Conservation (phyloP, 1,140 invertebrate genomes). For the Drosophila albomicans region DNA sequence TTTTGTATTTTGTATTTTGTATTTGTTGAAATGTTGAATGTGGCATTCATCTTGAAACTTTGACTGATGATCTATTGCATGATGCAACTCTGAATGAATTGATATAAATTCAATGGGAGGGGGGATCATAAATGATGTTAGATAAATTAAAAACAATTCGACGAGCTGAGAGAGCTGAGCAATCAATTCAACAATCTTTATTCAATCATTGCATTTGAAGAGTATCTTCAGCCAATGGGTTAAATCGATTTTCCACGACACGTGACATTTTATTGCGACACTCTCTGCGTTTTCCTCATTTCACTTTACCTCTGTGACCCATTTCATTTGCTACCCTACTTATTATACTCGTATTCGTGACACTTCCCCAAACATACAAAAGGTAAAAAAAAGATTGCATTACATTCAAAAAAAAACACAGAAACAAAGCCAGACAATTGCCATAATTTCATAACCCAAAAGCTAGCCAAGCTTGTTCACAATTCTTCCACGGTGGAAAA, state of each 20-base stretch:
- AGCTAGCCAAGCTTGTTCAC: slow-evolving; percentile 57
- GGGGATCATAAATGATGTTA: slow-evolving; percentile 15
- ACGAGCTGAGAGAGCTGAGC: slow-evolving; percentile 1
- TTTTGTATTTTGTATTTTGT: slow-evolving; percentile 15
- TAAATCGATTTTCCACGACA: slow-evolving; percentile 56
- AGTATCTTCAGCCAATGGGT: neutral
- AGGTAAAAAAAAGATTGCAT: slow-evolving; percentile 49
- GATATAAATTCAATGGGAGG: slow-evolving; percentile 8
- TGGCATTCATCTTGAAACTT: slow-evolving; percentile 18
- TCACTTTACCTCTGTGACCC: slow-evolving; percentile 33
- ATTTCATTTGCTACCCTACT: slow-evolving; percentile 42
- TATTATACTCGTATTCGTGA: slow-evolving; percentile 32
- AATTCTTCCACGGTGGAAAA: slow-evolving; percentile 63
- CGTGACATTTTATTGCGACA: slow-evolving; percentile 46
- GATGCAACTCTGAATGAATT: slow-evolving; percentile 43
- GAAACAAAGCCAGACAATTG: slow-evolving; percentile 61
- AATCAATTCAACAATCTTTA: slow-evolving; percentile 30
- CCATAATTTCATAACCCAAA: slow-evolving; percentile 73
- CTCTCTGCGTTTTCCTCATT: slow-evolving; percentile 8
- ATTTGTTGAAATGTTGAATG: slow-evolving; percentile 8
- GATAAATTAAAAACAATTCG: slow-evolving; percentile 20
- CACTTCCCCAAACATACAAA: slow-evolving; percentile 52
- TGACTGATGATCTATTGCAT: slow-evolving; percentile 36
- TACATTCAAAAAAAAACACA: slow-evolving; percentile 20
- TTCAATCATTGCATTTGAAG: slow-evolving; percentile 11